Percentiles rank a stretch among this genome's conserved stretches.
Evolutionary conservation across 2,888 invertebrate genomes (phyloP).

Genomic region (Opisthograptis luteolata): DNA sequence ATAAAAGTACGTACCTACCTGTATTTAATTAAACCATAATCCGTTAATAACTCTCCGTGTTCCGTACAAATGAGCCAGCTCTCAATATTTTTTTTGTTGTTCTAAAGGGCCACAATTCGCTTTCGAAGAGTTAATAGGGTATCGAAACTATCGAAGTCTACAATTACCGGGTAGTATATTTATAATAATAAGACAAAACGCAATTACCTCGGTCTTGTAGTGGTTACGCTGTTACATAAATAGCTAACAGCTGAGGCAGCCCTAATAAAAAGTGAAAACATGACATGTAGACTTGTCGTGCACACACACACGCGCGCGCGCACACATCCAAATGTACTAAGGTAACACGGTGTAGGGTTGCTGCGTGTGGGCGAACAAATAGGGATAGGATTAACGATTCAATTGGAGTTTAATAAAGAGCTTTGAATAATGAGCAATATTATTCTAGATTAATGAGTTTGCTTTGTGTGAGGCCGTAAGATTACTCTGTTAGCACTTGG

Average conservation of each 20-base stretch:
- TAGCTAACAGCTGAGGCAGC: conserved; percentile 43
- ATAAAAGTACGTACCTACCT: conserved; percentile 8
- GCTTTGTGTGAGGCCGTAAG: neutral
- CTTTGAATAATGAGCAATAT: too few species aligned
- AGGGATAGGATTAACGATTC: neutral
- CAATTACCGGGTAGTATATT: conserved; percentile 12
- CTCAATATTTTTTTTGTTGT: conserved; percentile 18
- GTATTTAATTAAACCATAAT: conserved; percentile 8
- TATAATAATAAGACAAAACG: conserved; percentile 20
- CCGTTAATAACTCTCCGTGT: conserved; percentile 1
- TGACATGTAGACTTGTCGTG: conserved; percentile 1
- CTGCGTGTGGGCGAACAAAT: neutral
- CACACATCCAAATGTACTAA: conserved; percentile 10
- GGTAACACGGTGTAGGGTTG: neutral
- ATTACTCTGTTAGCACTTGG: too few species aligned
- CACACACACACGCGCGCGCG: conserved; percentile 16
- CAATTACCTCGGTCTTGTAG: conserved; percentile 18
- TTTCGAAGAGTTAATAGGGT: conserved; percentile 22
- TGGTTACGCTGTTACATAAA: conserved; percentile 35
- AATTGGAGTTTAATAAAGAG: neutral
- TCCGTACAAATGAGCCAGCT: neutral
- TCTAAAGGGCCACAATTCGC: conserved; percentile 22
- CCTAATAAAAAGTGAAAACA: conserved; percentile 58
- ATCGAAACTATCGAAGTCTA: conserved; percentile 10
- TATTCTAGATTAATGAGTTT: too few species aligned